Conservation (phyloP, 2,797 vertebrate species). For the Saxicola maurus region DNA sequence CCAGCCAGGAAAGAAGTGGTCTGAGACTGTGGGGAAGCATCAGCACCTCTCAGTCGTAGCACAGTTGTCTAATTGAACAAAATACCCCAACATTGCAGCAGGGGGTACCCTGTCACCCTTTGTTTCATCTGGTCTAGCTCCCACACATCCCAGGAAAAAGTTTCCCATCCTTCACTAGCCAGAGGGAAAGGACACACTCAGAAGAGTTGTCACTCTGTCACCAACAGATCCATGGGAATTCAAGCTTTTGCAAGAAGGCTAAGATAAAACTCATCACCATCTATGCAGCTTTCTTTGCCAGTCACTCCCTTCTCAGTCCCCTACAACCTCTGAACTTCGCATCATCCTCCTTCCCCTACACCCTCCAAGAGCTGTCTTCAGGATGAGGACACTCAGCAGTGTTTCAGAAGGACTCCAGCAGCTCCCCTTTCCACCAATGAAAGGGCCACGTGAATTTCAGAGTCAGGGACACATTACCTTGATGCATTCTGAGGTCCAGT, state of each 20-base stretch:
- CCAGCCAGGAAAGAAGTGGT: not conserved
- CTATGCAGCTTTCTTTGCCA: not conserved
- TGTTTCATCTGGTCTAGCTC: not conserved
- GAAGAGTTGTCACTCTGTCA: not conserved
- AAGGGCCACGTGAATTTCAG: not conserved
- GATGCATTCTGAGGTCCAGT: not conserved
- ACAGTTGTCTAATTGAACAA: not conserved
- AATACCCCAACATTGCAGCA: not conserved
- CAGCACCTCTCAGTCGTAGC: not conserved
- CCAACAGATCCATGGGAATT: not conserved
- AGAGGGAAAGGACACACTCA: not conserved
- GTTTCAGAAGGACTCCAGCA: not conserved
- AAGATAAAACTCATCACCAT: not conserved
- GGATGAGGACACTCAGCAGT: not conserved
- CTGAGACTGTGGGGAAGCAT: not conserved
- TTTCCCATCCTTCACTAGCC: not conserved
- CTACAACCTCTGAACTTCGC: not conserved
- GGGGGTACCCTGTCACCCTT: not conserved
- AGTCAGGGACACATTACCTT: not conserved
- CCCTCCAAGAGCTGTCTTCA: not conserved
- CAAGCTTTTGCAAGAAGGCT: not conserved
- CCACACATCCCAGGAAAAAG: not conserved
- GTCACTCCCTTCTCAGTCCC: not conserved
- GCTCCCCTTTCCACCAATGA: not conserved
- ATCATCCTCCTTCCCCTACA: fast-evolving